Evolutionary conservation across 2,797 vertebrate species (phyloP).

Genomic region (Helarctos malayanus): DNA sequence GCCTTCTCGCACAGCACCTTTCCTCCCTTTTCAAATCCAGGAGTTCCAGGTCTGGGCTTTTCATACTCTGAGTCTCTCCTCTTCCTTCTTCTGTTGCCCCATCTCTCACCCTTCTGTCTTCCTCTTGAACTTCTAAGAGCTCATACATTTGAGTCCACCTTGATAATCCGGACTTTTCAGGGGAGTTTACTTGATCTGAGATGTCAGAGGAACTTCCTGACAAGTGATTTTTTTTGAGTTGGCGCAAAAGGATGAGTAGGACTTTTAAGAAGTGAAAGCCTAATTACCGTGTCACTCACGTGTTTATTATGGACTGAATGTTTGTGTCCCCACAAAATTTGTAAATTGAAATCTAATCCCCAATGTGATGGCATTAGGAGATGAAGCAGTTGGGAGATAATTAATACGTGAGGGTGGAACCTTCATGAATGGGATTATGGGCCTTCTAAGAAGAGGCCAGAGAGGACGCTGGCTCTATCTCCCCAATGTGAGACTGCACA

Average conservation of each 20-base stretch:
- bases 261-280: background rate
- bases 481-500: background rate
- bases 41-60: background rate
- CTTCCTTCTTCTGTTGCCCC: background rate
- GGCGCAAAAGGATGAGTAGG: no score
- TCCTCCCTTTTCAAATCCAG: background rate
- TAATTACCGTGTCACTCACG: background rate
- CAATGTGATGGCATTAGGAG: background rate
- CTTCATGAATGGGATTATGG: background rate
- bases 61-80: background rate
- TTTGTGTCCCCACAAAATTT: background rate
- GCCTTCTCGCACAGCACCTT: rapidly evolving
- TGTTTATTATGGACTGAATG: background rate
- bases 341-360: background rate
- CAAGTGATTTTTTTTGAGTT: background rate
- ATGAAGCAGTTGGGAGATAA: background rate
- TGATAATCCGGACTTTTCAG: background rate
- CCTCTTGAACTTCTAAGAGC: background rate
- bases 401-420: background rate
- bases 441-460: background rate
- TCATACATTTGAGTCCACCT: background rate
- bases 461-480: background rate
- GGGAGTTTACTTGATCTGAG: background rate
- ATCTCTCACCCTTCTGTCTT: background rate
- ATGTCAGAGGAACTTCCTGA: background rate